These are phyloP conservation scores for Chironomus tepperi DNA, from an alignment of 1,140 invertebrate species.

Conservation along the genomic window DNA sequence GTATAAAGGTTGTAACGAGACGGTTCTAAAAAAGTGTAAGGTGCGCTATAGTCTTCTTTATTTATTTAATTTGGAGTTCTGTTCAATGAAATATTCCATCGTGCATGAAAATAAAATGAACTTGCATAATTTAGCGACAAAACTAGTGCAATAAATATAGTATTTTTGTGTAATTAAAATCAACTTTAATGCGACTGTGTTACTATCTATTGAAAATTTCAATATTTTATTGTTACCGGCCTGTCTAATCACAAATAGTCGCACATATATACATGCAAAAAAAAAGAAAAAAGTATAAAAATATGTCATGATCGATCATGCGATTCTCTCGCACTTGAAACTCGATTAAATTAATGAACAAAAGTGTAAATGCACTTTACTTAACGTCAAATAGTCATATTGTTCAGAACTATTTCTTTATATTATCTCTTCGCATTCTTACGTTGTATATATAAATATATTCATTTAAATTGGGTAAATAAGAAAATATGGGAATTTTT, in stretches of 20 bases:
- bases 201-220: background rate
- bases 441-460: no score
- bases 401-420: no score
- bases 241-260: no score
- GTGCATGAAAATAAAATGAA: background rate
- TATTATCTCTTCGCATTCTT: no score
- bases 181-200: background rate
- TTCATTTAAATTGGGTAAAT: no score
- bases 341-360: background rate
- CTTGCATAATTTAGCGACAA: background rate
- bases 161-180: background rate
- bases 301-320: no score
- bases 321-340: no score
- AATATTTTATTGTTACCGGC: background rate
- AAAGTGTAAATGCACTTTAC: background rate
- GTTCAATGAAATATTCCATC: background rate
- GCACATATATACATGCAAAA: no score
- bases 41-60: background rate
- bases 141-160: background rate
- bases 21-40: background rate
- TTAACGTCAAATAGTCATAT: no score
- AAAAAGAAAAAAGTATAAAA: no score
- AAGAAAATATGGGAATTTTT: no score
- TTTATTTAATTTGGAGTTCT: background rate
- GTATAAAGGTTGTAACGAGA: background rate